Evolutionary conservation across 2,797 vertebrate species (phyloP).

Genomic region (Melanotaenia maccullochi): DNA sequence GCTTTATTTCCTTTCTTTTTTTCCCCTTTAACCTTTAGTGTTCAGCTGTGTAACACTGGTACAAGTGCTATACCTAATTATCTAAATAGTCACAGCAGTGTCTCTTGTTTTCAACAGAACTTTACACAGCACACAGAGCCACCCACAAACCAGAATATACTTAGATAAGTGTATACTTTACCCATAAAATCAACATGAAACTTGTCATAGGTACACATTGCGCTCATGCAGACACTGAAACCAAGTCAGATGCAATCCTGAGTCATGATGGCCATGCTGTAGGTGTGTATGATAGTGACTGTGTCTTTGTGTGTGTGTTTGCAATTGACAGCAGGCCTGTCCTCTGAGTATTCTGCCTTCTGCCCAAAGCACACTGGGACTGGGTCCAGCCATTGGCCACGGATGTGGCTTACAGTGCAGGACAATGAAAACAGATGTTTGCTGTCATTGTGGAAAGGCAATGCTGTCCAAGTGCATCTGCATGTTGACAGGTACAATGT

Average conservation of each 20-base stretch:
- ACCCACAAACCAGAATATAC: slow-evolving; percentile 8
- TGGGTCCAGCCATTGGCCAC: slow-evolving; percentile 62
- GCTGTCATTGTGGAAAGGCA: slow-evolving; percentile 37
- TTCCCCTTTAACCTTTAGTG: slow-evolving; percentile 23
- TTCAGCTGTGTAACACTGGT: slow-evolving; percentile 18
- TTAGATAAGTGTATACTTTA: slow-evolving; percentile 7
- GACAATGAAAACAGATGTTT: slow-evolving; percentile 66
- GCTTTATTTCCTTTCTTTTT: background rate
- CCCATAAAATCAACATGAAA: background rate
- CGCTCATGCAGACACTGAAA: slow-evolving; percentile 30
- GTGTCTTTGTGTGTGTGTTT: slow-evolving; percentile 14
- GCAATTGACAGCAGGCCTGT: slow-evolving; percentile 18
- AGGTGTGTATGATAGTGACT: slow-evolving; percentile 23
- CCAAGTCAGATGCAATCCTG: slow-evolving; percentile 29
- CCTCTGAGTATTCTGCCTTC: slow-evolving; percentile 35
- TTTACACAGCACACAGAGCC: slow-evolving; percentile 6
- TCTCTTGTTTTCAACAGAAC: slow-evolving; percentile 17
- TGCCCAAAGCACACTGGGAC: slow-evolving; percentile 48
- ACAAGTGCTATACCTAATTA: slow-evolving; percentile 27
- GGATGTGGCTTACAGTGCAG: slow-evolving; percentile 47
- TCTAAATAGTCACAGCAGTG: slow-evolving; percentile 32
- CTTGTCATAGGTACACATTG: slow-evolving; percentile 11
- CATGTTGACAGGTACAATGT: slow-evolving; percentile 8
- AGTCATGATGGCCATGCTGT: slow-evolving; percentile 32
- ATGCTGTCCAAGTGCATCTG: slow-evolving; percentile 22